phyloP scores from a whole-genome alignment of 2,797 vertebrate genomes.

The Petrocephalus schoutedeni region DNA sequence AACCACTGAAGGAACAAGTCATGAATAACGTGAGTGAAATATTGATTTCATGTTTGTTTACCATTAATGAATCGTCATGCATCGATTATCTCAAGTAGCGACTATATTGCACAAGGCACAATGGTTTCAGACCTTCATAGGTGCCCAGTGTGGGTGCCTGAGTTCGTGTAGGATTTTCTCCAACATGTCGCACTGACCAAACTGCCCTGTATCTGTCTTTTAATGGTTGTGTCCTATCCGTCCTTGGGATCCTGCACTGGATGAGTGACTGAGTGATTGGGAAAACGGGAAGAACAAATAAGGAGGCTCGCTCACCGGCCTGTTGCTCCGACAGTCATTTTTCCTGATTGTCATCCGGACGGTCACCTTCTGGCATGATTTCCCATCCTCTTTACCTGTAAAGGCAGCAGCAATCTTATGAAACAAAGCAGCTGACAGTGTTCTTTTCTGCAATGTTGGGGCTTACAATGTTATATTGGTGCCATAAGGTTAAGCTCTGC shows the following conservation, averaged over 20 bases:
- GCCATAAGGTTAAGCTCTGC: not conserved
- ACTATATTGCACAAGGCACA: no score
- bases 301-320: conserved; percentile 70
- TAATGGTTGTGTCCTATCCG: no score
- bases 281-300: not conserved
- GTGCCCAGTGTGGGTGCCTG: no score
- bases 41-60: no score
- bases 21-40: no score
- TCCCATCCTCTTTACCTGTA: conserved; percentile 93
- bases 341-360: conserved; percentile 98
- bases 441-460: not conserved
- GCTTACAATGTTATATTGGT: not conserved
- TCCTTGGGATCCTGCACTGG: not conserved
- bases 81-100: no score
- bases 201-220: no score
- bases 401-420: conserved; percentile 32
- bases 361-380: conserved; percentile 95
- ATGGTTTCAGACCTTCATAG: no score
- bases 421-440: not conserved
- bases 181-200: no score
- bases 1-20: no score
- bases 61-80: no score
- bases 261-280: not conserved
- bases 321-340: conserved; percentile 93
- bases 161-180: no score